Percentiles rank a stretch among this genome's conserved stretches.
Evolutionary conservation across 1,140 invertebrate species (phyloP).

Genomic region (Heliconius nattereri): DNA sequence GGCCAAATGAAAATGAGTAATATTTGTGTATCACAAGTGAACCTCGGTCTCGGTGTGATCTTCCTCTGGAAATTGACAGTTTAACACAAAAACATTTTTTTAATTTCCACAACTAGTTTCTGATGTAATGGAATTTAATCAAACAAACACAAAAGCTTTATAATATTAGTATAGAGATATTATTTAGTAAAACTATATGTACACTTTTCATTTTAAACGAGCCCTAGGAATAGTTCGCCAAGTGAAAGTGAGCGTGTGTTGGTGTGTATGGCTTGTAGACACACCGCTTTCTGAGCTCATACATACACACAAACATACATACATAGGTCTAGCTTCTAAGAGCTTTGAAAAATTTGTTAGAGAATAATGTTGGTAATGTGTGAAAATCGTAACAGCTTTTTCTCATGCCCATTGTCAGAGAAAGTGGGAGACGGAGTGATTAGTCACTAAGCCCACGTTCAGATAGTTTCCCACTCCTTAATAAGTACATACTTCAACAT

Average conservation of each 20-base stretch:
- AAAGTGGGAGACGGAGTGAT: neutral
- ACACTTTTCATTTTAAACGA: neutral
- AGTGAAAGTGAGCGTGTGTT: constrained; percentile 73
- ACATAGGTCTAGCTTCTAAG: constrained; percentile 45
- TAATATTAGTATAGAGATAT: no score
- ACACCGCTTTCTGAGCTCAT: constrained; percentile 28
- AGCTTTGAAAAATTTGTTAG: constrained; percentile 39
- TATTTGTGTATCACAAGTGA: no score
- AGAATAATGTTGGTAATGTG: neutral
- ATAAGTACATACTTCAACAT: no score
- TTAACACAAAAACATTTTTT: no score
- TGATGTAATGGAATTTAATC: no score
- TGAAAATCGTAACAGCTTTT: neutral
- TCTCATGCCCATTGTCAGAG: neutral
- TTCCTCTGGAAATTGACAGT: no score
- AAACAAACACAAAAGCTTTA: no score
- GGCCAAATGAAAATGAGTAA: no score
- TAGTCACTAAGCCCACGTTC: neutral
- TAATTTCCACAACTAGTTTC: no score
- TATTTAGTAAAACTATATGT: no score
- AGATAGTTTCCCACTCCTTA: no score
- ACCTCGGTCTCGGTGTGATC: no score
- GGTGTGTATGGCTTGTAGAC: constrained; percentile 50
- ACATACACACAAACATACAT: neutral
- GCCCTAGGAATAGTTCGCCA: constrained; percentile 71